A percentile compares a stretch with the other conserved stretches of the same genome.
Evolutionary conservation across 2,797 vertebrate genomes (phyloP).

Genomic region (Ctenopoma kingsleyae): DNA sequence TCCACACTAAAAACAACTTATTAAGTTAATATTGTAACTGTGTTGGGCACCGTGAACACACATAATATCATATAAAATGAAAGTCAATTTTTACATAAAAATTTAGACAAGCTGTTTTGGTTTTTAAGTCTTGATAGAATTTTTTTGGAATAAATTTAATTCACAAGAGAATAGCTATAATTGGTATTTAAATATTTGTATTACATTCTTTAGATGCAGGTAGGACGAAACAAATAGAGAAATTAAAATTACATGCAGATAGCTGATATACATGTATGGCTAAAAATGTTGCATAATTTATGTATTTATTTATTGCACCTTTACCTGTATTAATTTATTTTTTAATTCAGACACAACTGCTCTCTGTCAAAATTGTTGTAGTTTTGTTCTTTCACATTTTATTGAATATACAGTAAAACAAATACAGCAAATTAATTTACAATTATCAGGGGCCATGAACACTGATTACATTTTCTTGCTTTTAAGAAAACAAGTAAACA

Average conservation of each 20-base stretch:
- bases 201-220: too few species aligned
- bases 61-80: too few species aligned
- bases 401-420: background rate
- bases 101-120: background rate
- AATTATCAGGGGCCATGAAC: too few species aligned
- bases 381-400: background rate
- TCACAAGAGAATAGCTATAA: too few species aligned
- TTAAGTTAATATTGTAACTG: conserved; percentile 59
- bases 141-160: background rate
- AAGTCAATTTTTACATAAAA: background rate
- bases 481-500: too few species aligned
- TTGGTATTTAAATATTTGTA: too few species aligned
- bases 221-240: too few species aligned
- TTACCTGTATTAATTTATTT: too few species aligned
- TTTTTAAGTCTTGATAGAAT: background rate
- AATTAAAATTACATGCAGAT: background rate
- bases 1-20: conserved; percentile 65
- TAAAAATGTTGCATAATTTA: background rate
- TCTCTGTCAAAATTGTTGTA: too few species aligned
- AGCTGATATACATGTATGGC: background rate
- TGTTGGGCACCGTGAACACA: conserved; percentile 16
- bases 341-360: background rate
- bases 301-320: background rate
- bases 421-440: background rate
- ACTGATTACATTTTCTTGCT: background rate